These are phyloP conservation scores for Petroica traversi DNA, from an alignment of 2,113 vertebrate genomes.

Conservation along the genomic window DNA sequence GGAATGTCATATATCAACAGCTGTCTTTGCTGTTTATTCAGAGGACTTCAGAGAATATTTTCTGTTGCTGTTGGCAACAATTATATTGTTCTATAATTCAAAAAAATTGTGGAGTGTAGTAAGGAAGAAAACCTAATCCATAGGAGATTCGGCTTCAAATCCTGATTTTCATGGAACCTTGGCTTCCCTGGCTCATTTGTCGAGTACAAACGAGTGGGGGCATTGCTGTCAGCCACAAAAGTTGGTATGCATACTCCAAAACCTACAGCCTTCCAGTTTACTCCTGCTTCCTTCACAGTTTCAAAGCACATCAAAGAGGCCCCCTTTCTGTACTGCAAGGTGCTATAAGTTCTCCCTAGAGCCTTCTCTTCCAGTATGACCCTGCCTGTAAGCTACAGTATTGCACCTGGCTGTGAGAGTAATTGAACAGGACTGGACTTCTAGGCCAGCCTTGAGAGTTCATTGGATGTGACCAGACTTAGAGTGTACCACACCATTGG, in stretches of 20 bases:
- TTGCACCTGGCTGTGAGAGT: not conserved
- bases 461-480: not conserved
- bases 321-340: not conserved
- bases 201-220: fast-evolving
- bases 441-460: not conserved
- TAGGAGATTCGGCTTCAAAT: not conserved
- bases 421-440: not conserved
- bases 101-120: not conserved
- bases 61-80: not conserved
- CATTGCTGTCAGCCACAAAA: not conserved
- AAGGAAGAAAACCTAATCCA: not conserved
- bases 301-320: not conserved
- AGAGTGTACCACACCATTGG: not conserved
- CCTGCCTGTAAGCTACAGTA: not conserved
- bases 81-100: not conserved
- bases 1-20: not conserved
- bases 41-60: not conserved
- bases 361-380: not conserved
- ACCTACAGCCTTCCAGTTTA: not conserved
- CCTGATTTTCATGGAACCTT: not conserved
- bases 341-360: not conserved
- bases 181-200: not conserved
- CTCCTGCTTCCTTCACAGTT: not conserved
- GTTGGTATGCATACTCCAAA: not conserved
- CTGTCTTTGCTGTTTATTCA: not conserved